Base-by-base conservation (phyloP, 2,888 invertebrate species). In the Lumbricus terrestris region DNA sequence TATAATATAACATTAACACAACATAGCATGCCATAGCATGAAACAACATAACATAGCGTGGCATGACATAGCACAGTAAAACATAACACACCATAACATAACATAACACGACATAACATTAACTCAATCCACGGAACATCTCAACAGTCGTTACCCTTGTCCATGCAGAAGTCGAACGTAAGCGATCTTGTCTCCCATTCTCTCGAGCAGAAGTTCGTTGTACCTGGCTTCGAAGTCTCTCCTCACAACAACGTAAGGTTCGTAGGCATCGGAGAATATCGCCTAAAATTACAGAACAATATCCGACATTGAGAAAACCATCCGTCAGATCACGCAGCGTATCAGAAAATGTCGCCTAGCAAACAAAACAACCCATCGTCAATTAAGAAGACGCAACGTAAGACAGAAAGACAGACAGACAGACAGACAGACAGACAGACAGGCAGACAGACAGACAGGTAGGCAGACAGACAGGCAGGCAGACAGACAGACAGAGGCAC, bases 151-250 rank as follows among this genome's bases (percentile, higher is more conserved):
- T 69, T 69, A 92, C 91, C 92, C 92, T 47, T 38, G 88, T 69
- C 90, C 91, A 35, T 91, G 90, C 16, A 92, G 40, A 5, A 91
- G 89, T 23, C 90, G 69, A 20, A 89, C 89, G 90, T 92, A 92
- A 23, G 91, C 90, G 3, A 91, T 91, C 83, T 92, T 92, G 89
- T 92, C 92, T 37, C 92, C 92, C 91, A 92, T 91, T 83, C 92
- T 88, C 88, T 92, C 92, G 29, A 92, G 90, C 16, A 92, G 91
- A 23, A 47, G 33, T 47, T 92, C 90, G 47, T 91, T 85, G 82
- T 91, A 92, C 18, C 38, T 33, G 29, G 92, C 91, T 35, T 69
- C 47, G 23, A 85, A 85, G 13, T 35, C 40, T 35, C 89, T 90
- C 34, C 47, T 82, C 18, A 91, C 38, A 3, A 92, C 90, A 4